phyloP scores from a whole-genome alignment of 2,888 invertebrate species.

The Chalcis sispes region DNA sequence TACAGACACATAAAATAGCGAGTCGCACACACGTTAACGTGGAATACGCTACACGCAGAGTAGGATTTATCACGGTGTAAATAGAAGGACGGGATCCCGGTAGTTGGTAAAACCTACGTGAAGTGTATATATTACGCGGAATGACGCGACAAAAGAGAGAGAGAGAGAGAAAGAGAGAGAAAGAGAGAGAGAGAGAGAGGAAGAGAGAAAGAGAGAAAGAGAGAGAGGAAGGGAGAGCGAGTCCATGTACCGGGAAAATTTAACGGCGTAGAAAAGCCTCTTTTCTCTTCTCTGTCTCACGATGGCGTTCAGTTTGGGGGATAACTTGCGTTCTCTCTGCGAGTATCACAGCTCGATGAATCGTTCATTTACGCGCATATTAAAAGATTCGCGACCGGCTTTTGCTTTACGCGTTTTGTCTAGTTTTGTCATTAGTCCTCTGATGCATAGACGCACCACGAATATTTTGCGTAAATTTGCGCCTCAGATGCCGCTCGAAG shows the following conservation, averaged over 20 bases:
- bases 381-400: background rate
- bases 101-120: background rate
- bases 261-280: constrained; percentile 65
- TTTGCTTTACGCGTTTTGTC: too few relatives aligned
- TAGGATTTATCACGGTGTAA: constrained; percentile 61
- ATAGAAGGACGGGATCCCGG: constrained; percentile 43
- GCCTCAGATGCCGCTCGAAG: too few relatives aligned
- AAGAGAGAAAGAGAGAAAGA: constrained; percentile 59
- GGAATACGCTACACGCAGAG: background rate
- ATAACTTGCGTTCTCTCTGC: background rate
- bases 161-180: constrained; percentile 53
- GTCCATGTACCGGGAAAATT: constrained; percentile 62
- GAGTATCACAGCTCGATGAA: background rate
- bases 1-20: background rate
- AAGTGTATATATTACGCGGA: constrained; percentile 15
- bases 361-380: background rate
- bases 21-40: background rate
- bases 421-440: too few relatives aligned
- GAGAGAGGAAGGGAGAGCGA: constrained; percentile 40
- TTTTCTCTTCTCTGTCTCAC: constrained; percentile 60
- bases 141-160: too few relatives aligned
- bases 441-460: too few relatives aligned
- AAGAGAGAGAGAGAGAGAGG: constrained; percentile 49
- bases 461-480: too few relatives aligned
- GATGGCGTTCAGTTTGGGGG: constrained; percentile 57